A percentile compares a stretch with the other conserved stretches of the same genome.
These are phyloP conservation scores for Hypotaenidia okinawae DNA, from an alignment of 2,797 vertebrate species.

Conservation along the genomic window DNA sequence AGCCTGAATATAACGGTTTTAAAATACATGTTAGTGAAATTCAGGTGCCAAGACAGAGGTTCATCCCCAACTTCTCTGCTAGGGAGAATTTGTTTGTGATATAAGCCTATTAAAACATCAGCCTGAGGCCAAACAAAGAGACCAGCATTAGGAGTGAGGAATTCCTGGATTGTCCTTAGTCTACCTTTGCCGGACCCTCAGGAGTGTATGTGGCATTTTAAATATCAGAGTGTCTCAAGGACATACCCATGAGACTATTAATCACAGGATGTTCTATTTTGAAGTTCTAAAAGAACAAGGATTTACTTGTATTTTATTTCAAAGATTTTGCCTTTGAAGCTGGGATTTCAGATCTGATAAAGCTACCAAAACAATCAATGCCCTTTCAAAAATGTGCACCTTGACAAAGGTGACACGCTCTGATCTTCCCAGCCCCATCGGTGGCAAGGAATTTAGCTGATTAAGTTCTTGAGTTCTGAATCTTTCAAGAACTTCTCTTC, in stretches of 20 bases:
- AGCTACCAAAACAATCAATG: not conserved
- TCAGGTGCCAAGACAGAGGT: not conserved
- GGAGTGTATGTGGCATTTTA: not conserved
- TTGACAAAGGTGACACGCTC: not conserved
- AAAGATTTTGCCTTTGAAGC: not conserved
- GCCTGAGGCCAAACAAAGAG: not conserved
- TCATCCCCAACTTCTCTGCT: not conserved
- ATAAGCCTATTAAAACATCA: not conserved
- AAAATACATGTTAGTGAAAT: not conserved
- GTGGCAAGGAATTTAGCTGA: not conserved
- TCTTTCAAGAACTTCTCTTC: not conserved
- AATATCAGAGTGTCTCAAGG: not conserved
- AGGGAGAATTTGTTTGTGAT: not conserved
- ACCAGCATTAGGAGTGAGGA: not conserved
- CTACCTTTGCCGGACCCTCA: not conserved
- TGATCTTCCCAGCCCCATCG: not conserved
- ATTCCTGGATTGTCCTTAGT: not conserved
- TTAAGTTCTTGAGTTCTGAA: not conserved
- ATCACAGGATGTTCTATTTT: not conserved
- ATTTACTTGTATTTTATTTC: not conserved
- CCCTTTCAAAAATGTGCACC: not conserved
- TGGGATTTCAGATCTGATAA: not conserved
- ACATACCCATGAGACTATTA: not conserved
- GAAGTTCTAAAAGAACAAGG: not conserved
- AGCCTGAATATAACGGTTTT: not conserved